phyloP scores from a whole-genome alignment of 2,888 invertebrate genomes.

The Blastobasis adustella region DNA sequence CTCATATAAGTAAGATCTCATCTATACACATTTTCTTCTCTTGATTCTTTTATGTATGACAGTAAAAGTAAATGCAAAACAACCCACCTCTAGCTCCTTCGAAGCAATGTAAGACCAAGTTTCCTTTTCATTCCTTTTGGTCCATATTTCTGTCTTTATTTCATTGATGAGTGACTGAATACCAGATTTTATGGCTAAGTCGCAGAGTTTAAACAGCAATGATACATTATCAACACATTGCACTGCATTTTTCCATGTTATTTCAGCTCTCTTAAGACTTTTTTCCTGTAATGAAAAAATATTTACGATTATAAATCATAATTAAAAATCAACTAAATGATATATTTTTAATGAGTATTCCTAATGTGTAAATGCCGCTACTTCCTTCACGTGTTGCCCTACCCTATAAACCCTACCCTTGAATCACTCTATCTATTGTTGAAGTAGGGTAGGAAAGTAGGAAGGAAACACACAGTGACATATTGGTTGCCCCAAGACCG shows the following conservation, averaged over 20 bases:
- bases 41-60: no score
- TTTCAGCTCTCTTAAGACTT: conserved; percentile 70
- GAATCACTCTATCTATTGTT: no score
- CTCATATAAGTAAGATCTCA: background rate
- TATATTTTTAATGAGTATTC: no score
- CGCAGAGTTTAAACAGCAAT: conserved; percentile 76
- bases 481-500: no score
- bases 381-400: no score
- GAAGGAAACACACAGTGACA: no score
- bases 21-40: background rate
- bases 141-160: conserved; percentile 58
- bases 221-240: conserved; percentile 71
- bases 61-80: background rate
- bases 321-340: no score
- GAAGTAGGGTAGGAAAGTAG: no score
- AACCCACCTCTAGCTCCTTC: conserved; percentile 56
- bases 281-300: conserved; percentile 44
- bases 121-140: conserved; percentile 36
- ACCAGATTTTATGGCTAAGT: conserved; percentile 71
- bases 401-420: no score
- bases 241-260: conserved; percentile 77
- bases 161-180: conserved; percentile 66
- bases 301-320: background rate
- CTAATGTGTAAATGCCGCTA: no score
- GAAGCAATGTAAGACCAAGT: conserved; percentile 59